Conservation (phyloP, 2,888 invertebrate genomes). For the Kuschelorhynchus macadamiae region DNA sequence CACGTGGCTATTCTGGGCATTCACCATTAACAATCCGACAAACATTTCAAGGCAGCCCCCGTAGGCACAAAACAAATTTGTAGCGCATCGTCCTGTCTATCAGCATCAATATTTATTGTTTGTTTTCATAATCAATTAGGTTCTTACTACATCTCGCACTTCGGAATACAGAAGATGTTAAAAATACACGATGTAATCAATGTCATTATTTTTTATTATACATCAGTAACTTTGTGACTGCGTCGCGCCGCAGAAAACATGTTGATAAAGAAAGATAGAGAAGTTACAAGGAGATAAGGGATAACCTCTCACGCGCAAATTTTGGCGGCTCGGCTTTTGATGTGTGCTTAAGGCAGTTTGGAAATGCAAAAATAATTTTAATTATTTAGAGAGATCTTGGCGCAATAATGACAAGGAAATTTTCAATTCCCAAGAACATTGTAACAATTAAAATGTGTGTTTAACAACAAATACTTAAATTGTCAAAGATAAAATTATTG, state of each 20-base stretch:
- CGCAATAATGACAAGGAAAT: too few species aligned
- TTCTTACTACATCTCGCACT: constrained; percentile 36
- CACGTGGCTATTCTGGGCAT: too few species aligned
- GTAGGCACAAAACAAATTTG: constrained; percentile 24
- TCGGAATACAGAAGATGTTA: constrained; percentile 40
- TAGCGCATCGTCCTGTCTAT: constrained; percentile 14
- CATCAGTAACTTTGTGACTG: constrained; percentile 9
- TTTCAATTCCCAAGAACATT: too few species aligned
- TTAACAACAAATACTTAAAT: background rate
- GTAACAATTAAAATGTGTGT: background rate
- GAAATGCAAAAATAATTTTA: background rate
- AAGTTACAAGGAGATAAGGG: constrained; percentile 3
- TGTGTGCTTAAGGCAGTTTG: background rate
- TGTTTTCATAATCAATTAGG: constrained; percentile 41
- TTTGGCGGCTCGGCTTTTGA: constrained; percentile 14
- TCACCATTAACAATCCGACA: too few species aligned
- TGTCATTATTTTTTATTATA: constrained; percentile 27
- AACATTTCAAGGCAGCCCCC: constrained; percentile 9
- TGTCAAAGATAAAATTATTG: too few species aligned
- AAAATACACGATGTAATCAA: constrained; percentile 25
- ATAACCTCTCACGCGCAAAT: constrained; percentile 11
- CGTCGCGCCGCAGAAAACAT: constrained; percentile 13
- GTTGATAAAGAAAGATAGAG: constrained; percentile 3
- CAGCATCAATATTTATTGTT: constrained; percentile 36
- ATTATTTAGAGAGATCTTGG: too few species aligned